These are phyloP conservation scores for Enteromius unitaeniatus DNA, from an alignment of 2,797 vertebrate species.

Conservation along the genomic window DNA sequence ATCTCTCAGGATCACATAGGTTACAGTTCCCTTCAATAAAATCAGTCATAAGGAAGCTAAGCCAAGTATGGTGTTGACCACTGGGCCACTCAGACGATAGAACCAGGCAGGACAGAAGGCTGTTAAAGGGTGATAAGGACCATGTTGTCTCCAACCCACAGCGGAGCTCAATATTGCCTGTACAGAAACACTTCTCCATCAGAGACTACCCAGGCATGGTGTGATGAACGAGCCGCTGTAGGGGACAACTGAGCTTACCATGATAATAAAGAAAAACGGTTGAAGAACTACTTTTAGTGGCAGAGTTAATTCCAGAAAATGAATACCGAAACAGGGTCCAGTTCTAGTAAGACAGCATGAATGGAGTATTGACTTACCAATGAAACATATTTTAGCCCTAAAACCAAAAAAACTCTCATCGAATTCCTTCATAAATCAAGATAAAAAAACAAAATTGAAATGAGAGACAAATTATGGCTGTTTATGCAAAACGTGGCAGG, in stretches of 20 bases:
- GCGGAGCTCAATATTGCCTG: constrained; percentile 11
- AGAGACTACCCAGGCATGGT: constrained; percentile 17
- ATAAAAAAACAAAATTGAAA: constrained; percentile 16
- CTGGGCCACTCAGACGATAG: not conserved
- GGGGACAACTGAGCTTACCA: constrained; percentile 17
- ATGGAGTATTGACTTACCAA: constrained; percentile 1
- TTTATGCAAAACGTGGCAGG: constrained; percentile 51
- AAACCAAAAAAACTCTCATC: constrained; percentile 21
- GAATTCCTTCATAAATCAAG: constrained; percentile 45
- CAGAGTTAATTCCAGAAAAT: constrained; percentile 11
- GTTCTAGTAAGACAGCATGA: not conserved
- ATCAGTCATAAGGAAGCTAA: constrained; percentile 20
- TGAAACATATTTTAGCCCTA: constrained; percentile 23
- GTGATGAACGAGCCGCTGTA: constrained; percentile 46
- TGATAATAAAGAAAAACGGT: constrained; percentile 21
- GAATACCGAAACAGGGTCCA: constrained; percentile 21
- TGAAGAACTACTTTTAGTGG: constrained; percentile 21
- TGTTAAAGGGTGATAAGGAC: constrained; percentile 46
- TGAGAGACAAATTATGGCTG: constrained; percentile 33
- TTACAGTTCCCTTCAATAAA: constrained; percentile 1
- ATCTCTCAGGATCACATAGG: constrained; percentile 9
- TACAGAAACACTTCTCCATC: constrained; percentile 46
- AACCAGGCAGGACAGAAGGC: constrained; percentile 36
- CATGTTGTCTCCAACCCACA: constrained; percentile 17
- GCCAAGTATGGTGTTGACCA: constrained; percentile 19